Conservation (phyloP, 2,888 invertebrate genomes). For the Scaptodrosophila latifasciaeformis region DNA sequence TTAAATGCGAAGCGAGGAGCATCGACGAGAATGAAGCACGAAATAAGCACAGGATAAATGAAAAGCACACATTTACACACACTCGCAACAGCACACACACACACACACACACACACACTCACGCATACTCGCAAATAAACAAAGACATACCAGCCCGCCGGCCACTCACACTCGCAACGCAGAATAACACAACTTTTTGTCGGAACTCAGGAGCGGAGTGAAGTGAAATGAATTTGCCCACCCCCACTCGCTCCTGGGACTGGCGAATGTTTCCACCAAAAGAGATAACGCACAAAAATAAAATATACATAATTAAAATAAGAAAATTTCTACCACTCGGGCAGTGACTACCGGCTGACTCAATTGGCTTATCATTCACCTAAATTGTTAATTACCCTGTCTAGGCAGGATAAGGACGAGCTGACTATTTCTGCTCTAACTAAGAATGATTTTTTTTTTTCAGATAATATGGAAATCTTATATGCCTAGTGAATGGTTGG, state of each 20-base stretch:
- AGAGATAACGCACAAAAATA: slow-evolving; percentile 44
- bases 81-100: too few relatives aligned
- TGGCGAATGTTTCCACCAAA: slow-evolving; percentile 35
- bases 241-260: too few relatives aligned
- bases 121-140: slow-evolving; percentile 18
- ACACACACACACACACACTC: background rate
- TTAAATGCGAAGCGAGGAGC: slow-evolving; percentile 51
- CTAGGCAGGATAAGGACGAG: too few relatives aligned
- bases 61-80: slow-evolving; percentile 23
- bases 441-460: too few relatives aligned
- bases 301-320: slow-evolving; percentile 42
- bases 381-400: too few relatives aligned
- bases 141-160: background rate
- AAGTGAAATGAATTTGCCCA: background rate
- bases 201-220: background rate
- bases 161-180: slow-evolving; percentile 7
- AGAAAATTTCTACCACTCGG: slow-evolving; percentile 11
- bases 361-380: too few relatives aligned
- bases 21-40: slow-evolving; percentile 33
- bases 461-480: too few relatives aligned
- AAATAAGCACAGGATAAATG: slow-evolving; percentile 35
- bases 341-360: background rate
- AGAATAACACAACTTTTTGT: slow-evolving; percentile 10
- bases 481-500: too few relatives aligned
- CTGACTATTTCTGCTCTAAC: too few relatives aligned